A percentile compares a stretch with the other conserved stretches of the same genome.
Evolutionary conservation across 2,888 invertebrate species (phyloP).

Genomic region (Mythimna albipuncta): DNA sequence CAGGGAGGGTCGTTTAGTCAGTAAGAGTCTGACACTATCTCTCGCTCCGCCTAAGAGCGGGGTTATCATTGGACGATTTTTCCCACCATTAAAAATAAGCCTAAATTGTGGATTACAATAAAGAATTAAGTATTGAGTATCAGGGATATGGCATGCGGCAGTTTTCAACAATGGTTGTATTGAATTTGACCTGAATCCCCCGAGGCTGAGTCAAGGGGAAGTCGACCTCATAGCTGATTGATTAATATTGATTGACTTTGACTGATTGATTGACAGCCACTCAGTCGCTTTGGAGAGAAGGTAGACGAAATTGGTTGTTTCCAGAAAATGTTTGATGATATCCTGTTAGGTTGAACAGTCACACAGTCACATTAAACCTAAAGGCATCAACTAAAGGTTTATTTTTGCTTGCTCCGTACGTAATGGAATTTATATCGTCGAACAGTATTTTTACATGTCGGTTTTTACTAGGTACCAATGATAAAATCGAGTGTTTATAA

Average conservation of each 20-base stretch:
- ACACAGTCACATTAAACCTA: not conserved
- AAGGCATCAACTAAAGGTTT: not conserved
- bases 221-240: not conserved
- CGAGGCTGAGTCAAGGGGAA: not conserved
- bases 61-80: too few relatives aligned
- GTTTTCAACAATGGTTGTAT: not conserved
- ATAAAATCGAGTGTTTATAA: too few relatives aligned
- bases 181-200: not conserved
- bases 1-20: too few relatives aligned
- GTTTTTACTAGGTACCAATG: too few relatives aligned
- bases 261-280: constrained; percentile 9
- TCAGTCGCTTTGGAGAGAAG: not conserved
- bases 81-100: too few relatives aligned
- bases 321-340: not conserved
- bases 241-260: constrained; percentile 10
- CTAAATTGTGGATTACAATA: too few relatives aligned
- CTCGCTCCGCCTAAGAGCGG: too few relatives aligned
- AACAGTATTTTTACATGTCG: too few relatives aligned
- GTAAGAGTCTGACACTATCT: too few relatives aligned
- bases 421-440: not conserved
- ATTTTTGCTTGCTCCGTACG: not conserved
- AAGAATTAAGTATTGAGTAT: too few relatives aligned
- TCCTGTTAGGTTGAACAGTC: not conserved
- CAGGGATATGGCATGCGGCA: not conserved
- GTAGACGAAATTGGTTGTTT: not conserved